Conservation (phyloP, 2,888 invertebrate species). For the Pherbina coryleti region DNA sequence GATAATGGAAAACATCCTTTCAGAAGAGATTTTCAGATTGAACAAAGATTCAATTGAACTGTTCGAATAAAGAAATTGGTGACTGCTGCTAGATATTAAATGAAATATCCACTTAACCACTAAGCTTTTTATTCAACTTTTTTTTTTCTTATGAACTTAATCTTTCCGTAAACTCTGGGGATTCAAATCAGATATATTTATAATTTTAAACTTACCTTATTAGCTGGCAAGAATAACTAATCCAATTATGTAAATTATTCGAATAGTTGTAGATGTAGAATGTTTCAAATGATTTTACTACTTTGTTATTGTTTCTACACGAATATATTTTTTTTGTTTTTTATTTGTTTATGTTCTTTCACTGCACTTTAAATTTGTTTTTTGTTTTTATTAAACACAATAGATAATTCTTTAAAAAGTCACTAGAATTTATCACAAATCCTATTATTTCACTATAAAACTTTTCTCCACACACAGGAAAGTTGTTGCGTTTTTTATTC, state of each 20-base stretch:
- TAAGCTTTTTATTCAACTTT: too few relatives aligned
- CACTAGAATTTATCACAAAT: conserved; percentile 11
- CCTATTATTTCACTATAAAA: background rate
- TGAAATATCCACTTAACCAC: too few relatives aligned
- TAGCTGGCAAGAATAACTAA: background rate
- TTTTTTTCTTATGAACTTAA: too few relatives aligned
- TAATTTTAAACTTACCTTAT: conserved; percentile 5
- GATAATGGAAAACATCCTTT: too few relatives aligned
- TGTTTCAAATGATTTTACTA: background rate
- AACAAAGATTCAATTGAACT: too few relatives aligned
- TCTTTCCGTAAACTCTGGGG: too few relatives aligned
- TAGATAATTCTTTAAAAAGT: background rate
- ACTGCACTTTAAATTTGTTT: background rate
- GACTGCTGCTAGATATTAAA: too few relatives aligned
- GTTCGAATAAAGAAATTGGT: too few relatives aligned
- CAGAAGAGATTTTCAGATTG: too few relatives aligned
- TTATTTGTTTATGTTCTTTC: background rate
- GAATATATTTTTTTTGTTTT: background rate
- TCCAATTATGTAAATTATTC: conserved; percentile 12
- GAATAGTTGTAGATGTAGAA: background rate
- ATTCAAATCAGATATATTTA: too few relatives aligned
- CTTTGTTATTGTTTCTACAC: background rate
- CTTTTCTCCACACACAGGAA: background rate
- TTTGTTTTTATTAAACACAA: background rate
- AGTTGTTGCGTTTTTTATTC: conserved; percentile 35